phyloP scores from a whole-genome alignment of 2,888 invertebrate genomes.

The Busseola fusca region DNA sequence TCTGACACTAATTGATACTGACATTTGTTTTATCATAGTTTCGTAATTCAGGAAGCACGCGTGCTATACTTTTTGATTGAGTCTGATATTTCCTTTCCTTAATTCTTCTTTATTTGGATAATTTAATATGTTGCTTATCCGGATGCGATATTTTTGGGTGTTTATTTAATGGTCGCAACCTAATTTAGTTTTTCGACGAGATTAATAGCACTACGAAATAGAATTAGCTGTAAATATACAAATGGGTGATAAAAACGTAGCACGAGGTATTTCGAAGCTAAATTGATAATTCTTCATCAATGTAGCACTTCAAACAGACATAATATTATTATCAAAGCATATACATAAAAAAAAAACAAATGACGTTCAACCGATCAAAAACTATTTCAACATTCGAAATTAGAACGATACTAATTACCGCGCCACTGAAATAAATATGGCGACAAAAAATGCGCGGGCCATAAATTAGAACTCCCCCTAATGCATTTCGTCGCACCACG shows the following conservation, averaged over 20 bases:
- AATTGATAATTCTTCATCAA: conserved; percentile 16
- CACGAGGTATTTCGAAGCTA: neutral
- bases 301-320: conserved; percentile 5
- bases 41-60: conserved; percentile 56
- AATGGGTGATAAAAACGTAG: neutral
- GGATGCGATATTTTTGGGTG: conserved; percentile 18
- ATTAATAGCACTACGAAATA: conserved; percentile 4
- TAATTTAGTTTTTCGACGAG: conserved; percentile 6
- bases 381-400: conserved; percentile 54
- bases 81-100: conserved; percentile 40
- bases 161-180: conserved; percentile 17
- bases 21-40: conserved; percentile 53
- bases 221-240: neutral
- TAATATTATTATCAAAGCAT: conserved; percentile 5
- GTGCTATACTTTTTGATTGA: conserved; percentile 30
- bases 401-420: conserved; percentile 60
- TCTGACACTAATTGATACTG: conserved; percentile 59
- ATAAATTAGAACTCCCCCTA: conserved; percentile 55
- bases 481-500: conserved; percentile 50
- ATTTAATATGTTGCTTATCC: conserved; percentile 30
- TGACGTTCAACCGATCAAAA: conserved; percentile 45
- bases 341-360: conserved; percentile 32
- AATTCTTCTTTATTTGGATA: conserved; percentile 39
- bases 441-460: conserved; percentile 53
- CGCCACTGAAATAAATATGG: conserved; percentile 60